Conservation (phyloP, 2,797 vertebrate genomes). For the Gymnothorax reevesii region DNA sequence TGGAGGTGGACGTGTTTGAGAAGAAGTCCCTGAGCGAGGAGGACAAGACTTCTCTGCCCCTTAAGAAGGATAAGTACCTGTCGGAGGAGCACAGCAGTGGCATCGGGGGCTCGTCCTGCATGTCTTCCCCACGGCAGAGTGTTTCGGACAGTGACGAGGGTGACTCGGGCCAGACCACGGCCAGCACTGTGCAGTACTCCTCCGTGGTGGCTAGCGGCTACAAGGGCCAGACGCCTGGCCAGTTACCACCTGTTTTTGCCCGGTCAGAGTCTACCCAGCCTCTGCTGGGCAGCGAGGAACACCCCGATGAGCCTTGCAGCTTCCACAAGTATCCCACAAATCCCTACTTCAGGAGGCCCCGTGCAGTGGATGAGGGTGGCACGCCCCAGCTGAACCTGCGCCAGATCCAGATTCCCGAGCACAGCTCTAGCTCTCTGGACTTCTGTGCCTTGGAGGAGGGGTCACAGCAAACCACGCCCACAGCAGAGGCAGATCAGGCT, state of each 20-base stretch:
- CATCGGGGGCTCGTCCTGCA: conserved; percentile 94
- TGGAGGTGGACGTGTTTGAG: conserved; percentile 83
- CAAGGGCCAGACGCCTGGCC: conserved; percentile 77
- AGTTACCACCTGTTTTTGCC: conserved; percentile 72
- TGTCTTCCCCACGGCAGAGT: conserved; percentile 94
- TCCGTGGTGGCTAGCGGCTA: conserved; percentile 85
- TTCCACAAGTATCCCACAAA: conserved; percentile 67
- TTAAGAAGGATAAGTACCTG: conserved; percentile 89
- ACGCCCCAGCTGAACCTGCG: conserved; percentile 48
- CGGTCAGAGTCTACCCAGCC: conserved; percentile 96
- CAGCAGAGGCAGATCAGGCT: conserved; percentile 52
- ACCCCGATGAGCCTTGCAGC: conserved; percentile 71
- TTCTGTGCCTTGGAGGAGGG: conserved; percentile 70
- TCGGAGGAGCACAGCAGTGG: conserved; percentile 96
- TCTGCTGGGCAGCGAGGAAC: conserved; percentile 88
- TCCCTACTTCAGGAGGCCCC: conserved; percentile 54
- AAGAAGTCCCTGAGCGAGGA: conserved; percentile 81
- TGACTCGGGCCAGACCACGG: conserved; percentile 84
- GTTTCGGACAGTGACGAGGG: conserved; percentile 90
- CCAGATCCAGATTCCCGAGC: conserved; percentile 64
- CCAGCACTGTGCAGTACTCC: conserved; percentile 91
- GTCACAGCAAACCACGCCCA: conserved; percentile 51
- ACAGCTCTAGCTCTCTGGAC: conserved; percentile 54
- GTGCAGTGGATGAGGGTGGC: conserved; percentile 45
- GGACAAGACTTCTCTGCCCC: conserved; percentile 79